Base-by-base conservation (phyloP, 2,888 invertebrate species). In the Drosophila longiperda region DNA sequence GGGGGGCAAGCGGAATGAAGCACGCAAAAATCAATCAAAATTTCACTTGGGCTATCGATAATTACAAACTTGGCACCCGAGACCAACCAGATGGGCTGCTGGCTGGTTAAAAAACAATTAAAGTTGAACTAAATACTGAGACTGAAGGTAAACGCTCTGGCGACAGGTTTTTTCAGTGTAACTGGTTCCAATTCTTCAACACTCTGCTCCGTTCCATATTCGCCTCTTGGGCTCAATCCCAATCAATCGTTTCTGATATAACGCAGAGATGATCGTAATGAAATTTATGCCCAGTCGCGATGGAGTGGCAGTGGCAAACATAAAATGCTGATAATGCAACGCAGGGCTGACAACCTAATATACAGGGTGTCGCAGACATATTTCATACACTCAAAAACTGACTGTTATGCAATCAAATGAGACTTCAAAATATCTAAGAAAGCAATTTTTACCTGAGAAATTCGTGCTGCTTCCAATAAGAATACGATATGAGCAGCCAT, bases 51-150 rank as follows among this genome's bases (percentile, higher is more conserved):
- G 72, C 77, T 78, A 80, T 73, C 75, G 74, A 66, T 83, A 85
- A 85, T 85, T 80, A 79, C 71, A 80, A 83, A 65, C 66, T 72
- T 71, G 73, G 73, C 78, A 72, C 70, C 73, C 71, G 67, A 61
- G 50, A 32, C 38, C 42, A 38, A 38, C 40, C 49, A 20, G 61
- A 45, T 23, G 69, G 58, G 50, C 53, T 40, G 38, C 59, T 55
- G 68, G 77, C 84, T 82, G 87, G 79, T 81, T 86, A 86, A 86
- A 83, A 89, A 88, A 90, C 90, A 89, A 89, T 90, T 89, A 88
- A 89, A 89, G 82, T 90, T 90, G 89, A 86, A 90, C 90, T 74
- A 89, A 86, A 89, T 87, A 76, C 72, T 32, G 15, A 49, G 57
- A 63, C 61, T 40, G 33, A 38, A 59, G 61, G 59, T 53, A 54